These are phyloP conservation scores for Aspiorhynchus laticeps DNA, from an alignment of 2,113 vertebrate species.

Conservation along the genomic window DNA sequence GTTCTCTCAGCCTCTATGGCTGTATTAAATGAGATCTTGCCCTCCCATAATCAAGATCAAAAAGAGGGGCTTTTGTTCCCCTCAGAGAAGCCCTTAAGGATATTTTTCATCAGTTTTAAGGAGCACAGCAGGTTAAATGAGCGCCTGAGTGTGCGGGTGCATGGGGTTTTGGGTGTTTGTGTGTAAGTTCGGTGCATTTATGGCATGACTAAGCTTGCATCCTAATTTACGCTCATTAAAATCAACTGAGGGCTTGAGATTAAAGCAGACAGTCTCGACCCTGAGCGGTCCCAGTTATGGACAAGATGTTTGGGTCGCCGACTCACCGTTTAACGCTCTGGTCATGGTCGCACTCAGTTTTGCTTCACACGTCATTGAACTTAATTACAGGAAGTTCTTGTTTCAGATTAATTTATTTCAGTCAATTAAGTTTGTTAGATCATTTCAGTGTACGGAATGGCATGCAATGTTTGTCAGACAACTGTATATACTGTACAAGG, in stretches of 20 bases:
- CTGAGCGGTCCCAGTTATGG: not conserved
- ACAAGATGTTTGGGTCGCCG: not conserved
- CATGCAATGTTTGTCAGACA: not conserved
- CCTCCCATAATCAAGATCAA: conserved; percentile 62
- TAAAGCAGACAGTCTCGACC: not conserved
- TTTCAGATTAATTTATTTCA: conserved; percentile 1
- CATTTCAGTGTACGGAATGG: not conserved
- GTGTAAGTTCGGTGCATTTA: conserved; percentile 9
- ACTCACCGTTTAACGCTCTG: not conserved
- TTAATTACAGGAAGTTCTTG: not conserved
- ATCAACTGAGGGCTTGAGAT: conserved; percentile 44
- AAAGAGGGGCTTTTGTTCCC: conserved; percentile 57
- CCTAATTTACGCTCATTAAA: conserved; percentile 54
- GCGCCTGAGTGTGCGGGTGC: not conserved
- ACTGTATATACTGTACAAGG: not conserved
- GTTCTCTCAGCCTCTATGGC: not conserved
- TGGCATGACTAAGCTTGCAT: conserved; percentile 30
- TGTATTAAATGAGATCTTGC: conserved; percentile 33
- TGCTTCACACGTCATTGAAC: not conserved
- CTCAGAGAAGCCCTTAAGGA: conserved; percentile 49
- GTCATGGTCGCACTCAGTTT: conserved; percentile 17
- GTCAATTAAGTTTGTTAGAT: not conserved
- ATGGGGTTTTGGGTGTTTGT: conserved; percentile 3
- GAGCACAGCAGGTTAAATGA: conserved; percentile 47
- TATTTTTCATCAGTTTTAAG: conserved; percentile 49